These are phyloP conservation scores for Laupala kohalensis DNA, from an alignment of 1,140 invertebrate genomes.

Conservation along the genomic window DNA sequence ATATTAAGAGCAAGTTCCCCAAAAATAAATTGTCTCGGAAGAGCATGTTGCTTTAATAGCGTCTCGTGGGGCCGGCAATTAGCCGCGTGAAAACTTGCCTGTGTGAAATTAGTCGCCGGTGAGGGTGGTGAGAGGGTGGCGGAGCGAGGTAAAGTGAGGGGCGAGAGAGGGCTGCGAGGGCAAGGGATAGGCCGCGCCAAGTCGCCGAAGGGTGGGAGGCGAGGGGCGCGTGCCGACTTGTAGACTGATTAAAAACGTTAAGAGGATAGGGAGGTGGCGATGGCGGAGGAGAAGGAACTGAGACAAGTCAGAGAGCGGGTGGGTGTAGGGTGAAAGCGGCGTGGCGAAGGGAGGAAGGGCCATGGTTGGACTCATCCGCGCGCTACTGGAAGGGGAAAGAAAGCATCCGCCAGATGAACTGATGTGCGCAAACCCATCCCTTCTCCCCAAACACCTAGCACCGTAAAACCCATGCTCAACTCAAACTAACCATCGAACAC, in stretches of 20 bases:
- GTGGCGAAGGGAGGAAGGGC: not conserved
- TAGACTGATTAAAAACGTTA: conserved; percentile 15
- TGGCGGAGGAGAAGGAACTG: not conserved
- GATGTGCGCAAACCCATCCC: too few relatives aligned
- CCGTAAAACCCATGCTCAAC: too few relatives aligned
- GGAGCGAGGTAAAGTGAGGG: not conserved
- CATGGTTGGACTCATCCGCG: not conserved
- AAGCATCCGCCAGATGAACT: not conserved
- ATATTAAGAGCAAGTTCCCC: conserved; percentile 13
- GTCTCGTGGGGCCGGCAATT: conserved; percentile 11
- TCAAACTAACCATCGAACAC: not conserved
- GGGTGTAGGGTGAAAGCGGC: too few relatives aligned
- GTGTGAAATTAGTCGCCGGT: conserved; percentile 14
- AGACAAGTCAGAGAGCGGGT: too few relatives aligned
- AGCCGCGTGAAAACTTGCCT: conserved; percentile 5
- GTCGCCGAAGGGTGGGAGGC: not conserved
- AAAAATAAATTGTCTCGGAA: conserved; percentile 14
- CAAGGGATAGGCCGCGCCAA: conserved; percentile 1
- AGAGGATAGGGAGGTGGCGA: conserved; percentile 9
- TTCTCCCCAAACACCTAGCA: not conserved
- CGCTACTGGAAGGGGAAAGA: not conserved
- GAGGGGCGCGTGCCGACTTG: not conserved
- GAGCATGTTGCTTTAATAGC: conserved; percentile 14
- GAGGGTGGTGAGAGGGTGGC: conserved; percentile 2
- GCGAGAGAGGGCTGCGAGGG: not conserved